phyloP scores from a whole-genome alignment of 2,113 vertebrate genomes.

The Parus major region DNA sequence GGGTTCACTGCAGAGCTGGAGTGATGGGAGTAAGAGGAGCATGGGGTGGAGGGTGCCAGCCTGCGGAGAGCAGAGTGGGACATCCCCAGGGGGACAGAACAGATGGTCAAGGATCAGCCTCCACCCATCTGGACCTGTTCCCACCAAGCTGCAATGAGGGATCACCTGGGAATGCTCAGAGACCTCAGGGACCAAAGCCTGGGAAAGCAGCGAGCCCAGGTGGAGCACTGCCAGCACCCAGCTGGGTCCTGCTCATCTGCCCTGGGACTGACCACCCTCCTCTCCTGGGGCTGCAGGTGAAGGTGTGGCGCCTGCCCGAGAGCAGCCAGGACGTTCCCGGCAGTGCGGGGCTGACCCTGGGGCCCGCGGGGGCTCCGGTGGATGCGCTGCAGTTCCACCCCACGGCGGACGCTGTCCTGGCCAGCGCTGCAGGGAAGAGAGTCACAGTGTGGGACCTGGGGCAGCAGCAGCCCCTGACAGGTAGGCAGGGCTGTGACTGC shows the following conservation, averaged over 20 bases:
- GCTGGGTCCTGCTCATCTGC: not conserved
- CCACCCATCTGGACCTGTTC: not conserved
- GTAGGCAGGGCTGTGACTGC: constrained; percentile 50
- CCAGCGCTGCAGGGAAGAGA: constrained; percentile 57
- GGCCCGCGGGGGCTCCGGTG: constrained; percentile 57
- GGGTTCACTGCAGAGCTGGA: not conserved
- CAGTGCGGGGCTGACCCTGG: constrained; percentile 71
- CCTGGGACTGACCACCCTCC: not conserved
- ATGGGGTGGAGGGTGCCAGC: not conserved
- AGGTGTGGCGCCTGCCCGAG: constrained; percentile 84
- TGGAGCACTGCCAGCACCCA: accelerated
- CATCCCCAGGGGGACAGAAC: not conserved
- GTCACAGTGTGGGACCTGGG: constrained; percentile 84
- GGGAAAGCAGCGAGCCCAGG: not conserved
- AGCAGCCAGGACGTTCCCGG: constrained; percentile 59
- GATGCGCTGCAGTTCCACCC: constrained; percentile 88
- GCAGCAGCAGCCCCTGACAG: constrained; percentile 79
- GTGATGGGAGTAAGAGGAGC: not conserved
- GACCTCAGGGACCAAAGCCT: not conserved
- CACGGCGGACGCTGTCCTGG: constrained; percentile 80
- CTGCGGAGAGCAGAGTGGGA: not conserved
- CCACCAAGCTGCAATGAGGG: accelerated
- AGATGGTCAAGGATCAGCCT: not conserved
- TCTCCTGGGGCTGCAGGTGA: constrained; percentile 78
- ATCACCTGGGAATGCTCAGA: not conserved